Evolutionary conservation across 2,113 vertebrate species (phyloP).

Genomic region (Taxidea taxus): DNA sequence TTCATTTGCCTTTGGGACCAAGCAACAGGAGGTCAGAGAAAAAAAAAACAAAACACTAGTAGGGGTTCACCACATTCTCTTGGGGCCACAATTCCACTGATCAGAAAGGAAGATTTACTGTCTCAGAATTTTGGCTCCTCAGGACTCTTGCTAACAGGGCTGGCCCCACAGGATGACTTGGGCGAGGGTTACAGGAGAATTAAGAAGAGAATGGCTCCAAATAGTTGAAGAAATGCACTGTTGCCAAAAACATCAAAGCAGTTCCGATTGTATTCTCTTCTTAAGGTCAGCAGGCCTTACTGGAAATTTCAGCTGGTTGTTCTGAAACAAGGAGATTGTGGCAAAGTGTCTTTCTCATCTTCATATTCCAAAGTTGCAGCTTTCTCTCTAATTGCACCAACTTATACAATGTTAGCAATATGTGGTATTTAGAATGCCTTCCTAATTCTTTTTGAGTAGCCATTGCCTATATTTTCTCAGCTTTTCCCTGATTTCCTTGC

Average conservation of each 20-base stretch:
- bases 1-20: neutral
- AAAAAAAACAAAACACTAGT: neutral
- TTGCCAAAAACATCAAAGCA: conserved; percentile 25
- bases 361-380: conserved; percentile 99
- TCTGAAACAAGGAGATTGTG: conserved; percentile 98
- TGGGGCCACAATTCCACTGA: neutral
- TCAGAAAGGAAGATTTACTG: neutral
- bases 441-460: conserved; percentile 38
- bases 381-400: conserved; percentile 34
- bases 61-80: neutral
- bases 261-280: conserved; percentile 96
- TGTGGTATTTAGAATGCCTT: conserved; percentile 47
- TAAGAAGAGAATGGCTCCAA: neutral
- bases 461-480: conserved; percentile 33
- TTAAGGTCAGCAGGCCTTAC: conserved; percentile 99
- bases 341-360: conserved; percentile 98
- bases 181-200: rapidly evolving
- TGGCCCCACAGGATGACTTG: neutral
- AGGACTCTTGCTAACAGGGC: neutral
- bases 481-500: conserved; percentile 26
- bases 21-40: neutral
- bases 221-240: conserved; percentile 1
- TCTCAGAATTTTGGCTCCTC: neutral
- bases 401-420: conserved; percentile 43
- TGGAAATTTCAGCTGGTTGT: conserved; percentile 98